Conservation (phyloP, 1,140 invertebrate genomes). For the Archegozetes longisetosus region DNA sequence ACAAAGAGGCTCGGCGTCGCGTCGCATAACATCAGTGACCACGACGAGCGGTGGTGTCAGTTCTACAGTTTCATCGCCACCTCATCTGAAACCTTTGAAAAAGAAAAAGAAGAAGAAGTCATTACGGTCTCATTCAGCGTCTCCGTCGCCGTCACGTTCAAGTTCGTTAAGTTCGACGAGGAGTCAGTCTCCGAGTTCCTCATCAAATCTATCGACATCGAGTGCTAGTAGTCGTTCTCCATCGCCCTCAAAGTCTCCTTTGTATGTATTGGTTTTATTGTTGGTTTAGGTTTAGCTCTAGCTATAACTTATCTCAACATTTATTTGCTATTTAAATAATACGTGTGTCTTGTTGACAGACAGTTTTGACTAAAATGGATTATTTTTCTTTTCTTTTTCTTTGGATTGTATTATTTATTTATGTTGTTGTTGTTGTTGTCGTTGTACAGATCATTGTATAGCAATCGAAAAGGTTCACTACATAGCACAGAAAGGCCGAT, state of each 20-base stretch:
- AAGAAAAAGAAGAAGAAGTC: background rate
- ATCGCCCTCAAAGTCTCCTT: slow-evolving; percentile 17
- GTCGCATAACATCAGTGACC: background rate
- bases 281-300: background rate
- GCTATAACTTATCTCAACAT: no score
- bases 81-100: background rate
- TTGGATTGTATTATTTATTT: background rate
- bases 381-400: no score
- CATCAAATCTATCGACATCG: background rate
- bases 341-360: no score
- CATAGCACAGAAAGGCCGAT: background rate
- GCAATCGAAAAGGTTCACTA: background rate
- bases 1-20: background rate
- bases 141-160: slow-evolving; percentile 18
- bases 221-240: background rate
- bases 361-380: no score
- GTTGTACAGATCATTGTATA: background rate
- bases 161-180: background rate
- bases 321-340: no score
- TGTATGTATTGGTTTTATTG: slow-evolving; percentile 18
- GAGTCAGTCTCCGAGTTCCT: background rate
- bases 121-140: slow-evolving; percentile 11
- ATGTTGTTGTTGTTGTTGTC: background rate
- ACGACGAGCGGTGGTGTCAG: background rate
- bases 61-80: background rate